Base-by-base conservation (phyloP, 2,888 invertebrate genomes). In the Parascotia fuliginaria region DNA sequence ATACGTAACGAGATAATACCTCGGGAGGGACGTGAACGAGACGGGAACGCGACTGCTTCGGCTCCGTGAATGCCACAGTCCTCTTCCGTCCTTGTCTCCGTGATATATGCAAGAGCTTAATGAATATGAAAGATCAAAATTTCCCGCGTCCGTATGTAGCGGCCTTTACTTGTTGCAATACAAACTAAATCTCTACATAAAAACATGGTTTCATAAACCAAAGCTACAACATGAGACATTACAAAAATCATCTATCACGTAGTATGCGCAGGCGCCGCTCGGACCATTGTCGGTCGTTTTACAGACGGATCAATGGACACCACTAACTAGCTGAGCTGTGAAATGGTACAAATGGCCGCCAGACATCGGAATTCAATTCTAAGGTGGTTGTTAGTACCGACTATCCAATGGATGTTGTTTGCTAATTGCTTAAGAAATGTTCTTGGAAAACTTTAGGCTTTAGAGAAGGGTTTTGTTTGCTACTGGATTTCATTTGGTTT, bases 221-320 rank as follows among this genome's bases (percentile, higher is more conserved):
- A 29, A 16, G n/a, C 28, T 37, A 22, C 38, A 38, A 27, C 37
- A 42, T 38, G 16, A 37, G 5, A 48, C 36, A 68, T 57, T 58
- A 66, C 68, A 57, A 71, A 59, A 72, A 66, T 77, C 76, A 76
- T 79, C 77, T 73, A 75, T 81, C 79, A 74, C 59, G 55, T n/a
- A 54, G 50, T 37, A 72, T 69, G 76, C 54, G 36, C 57, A 68
- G 72, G 66, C 64, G 69, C 75, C 67, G 53, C 55, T 48, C 51
- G 42, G 50, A 27, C 79, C 81, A 89, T 88, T 89, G 89, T 89
- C 77, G 79, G 73, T 42, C 31, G 36, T 42, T 42, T 65, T 83
- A 84, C 77, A 59, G 89, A 88, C 89, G 87, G 85, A 81, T 89
- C 89, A 89, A 89, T 89, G 81, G 87, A 57, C 42, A 48, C 46